Evolutionary conservation across 2,797 vertebrate genomes (phyloP).

Genomic region (Sebastes ruberrimus): DNA sequence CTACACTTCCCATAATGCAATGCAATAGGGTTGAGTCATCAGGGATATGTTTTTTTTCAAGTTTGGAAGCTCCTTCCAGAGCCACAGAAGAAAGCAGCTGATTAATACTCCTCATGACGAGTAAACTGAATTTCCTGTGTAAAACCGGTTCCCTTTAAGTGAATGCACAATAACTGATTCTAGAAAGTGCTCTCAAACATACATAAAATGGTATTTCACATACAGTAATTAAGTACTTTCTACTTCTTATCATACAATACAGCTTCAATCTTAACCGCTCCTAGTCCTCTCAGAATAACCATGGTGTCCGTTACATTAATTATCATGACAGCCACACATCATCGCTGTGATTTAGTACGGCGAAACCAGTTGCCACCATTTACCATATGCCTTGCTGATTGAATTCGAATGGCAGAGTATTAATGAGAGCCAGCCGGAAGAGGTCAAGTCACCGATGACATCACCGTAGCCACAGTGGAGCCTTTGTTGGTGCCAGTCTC

Average conservation of each 20-base stretch:
- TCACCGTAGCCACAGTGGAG: conserved; percentile 53
- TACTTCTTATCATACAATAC: neutral
- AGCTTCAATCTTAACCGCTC: neutral
- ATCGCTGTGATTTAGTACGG: neutral
- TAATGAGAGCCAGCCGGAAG: conserved; percentile 35
- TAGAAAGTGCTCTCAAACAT: neutral
- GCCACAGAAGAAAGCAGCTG: neutral
- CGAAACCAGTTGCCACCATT: conserved; percentile 9
- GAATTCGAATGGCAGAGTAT: conserved; percentile 32
- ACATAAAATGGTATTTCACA: neutral
- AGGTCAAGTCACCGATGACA: conserved; percentile 57
- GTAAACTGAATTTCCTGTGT: too few species aligned
- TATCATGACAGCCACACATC: neutral
- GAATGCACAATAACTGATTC: neutral
- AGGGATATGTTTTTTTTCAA: neutral
- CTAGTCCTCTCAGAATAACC: neutral
- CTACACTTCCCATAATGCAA: neutral
- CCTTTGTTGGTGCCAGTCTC: conserved; percentile 56
- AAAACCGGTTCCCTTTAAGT: neutral
- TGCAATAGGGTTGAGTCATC: neutral
- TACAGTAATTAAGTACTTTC: neutral
- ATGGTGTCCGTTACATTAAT: too few species aligned
- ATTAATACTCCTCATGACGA: too few species aligned
- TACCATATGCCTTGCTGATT: conserved; percentile 26
- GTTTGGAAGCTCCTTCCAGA: neutral